Evolutionary conservation across 2,888 invertebrate genomes (phyloP).

Genomic region (Eupithecia dodoneata): DNA sequence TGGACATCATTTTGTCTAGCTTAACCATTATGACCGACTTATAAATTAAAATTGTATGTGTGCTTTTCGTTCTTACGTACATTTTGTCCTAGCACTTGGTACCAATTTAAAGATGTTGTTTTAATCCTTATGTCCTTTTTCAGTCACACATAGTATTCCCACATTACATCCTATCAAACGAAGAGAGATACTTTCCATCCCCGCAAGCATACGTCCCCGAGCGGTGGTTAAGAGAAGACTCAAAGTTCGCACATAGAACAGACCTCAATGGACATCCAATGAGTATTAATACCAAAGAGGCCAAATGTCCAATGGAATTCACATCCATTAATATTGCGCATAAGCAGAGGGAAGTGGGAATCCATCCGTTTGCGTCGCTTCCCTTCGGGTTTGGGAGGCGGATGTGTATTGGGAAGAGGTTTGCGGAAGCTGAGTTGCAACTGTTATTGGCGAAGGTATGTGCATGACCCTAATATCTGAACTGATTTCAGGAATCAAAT

Average conservation of each 20-base stretch:
- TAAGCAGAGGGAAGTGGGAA: conserved; percentile 82
- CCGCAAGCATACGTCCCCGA: conserved; percentile 89
- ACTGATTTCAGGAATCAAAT: neutral
- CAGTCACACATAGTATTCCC: conserved; percentile 92
- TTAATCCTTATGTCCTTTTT: conserved; percentile 47
- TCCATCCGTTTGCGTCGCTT: conserved; percentile 89
- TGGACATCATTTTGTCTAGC: neutral
- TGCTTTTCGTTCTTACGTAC: too few species aligned
- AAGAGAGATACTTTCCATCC: conserved; percentile 88
- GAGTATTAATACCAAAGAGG: conserved; percentile 13
- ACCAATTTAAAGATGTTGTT: neutral
- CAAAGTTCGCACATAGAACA: conserved; percentile 15
- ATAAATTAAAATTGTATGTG: neutral
- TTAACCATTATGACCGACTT: neutral
- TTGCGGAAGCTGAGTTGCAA: conserved; percentile 92
- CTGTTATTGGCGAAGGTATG: conserved; percentile 88
- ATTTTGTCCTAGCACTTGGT: neutral
- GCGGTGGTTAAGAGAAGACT: conserved; percentile 87
- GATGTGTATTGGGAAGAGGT: conserved; percentile 91
- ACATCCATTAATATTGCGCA: conserved; percentile 48
- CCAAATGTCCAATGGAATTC: conserved; percentile 24
- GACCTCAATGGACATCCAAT: neutral
- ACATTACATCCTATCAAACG: conserved; percentile 90
- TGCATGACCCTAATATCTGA: neutral
- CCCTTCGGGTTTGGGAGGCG: conserved; percentile 91